Evolutionary conservation across 1,140 invertebrate species (phyloP).

Genomic region (Drosophila willistoni): DNA sequence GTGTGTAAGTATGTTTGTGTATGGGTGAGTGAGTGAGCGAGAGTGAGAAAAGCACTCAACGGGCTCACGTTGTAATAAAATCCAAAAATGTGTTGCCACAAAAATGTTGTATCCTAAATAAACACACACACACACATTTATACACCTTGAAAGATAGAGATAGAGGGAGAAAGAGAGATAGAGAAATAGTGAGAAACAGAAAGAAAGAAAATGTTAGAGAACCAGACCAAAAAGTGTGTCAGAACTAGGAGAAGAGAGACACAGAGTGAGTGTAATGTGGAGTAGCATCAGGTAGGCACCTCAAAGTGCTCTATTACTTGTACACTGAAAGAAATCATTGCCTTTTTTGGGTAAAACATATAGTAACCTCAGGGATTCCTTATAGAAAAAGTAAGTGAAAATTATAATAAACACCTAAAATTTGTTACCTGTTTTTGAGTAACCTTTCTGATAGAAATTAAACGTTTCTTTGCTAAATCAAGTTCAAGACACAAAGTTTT

Average conservation of each 20-base stretch:
- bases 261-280: neutral
- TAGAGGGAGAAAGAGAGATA: slow-evolving; percentile 1
- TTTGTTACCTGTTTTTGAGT: too few relatives aligned
- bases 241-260: neutral
- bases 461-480: too few relatives aligned
- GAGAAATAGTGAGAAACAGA: neutral
- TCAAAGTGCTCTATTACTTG: neutral
- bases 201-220: neutral
- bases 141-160: neutral
- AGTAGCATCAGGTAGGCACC: slow-evolving; percentile 13
- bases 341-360: neutral
- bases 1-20: neutral
- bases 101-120: slow-evolving; percentile 82
- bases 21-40: neutral
- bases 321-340: neutral
- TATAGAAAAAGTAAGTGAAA: too few relatives aligned
- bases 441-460: too few relatives aligned
- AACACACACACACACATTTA: slow-evolving; percentile 46
- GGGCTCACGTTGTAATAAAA: slow-evolving; percentile 67
- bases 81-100: slow-evolving; percentile 81
- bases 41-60: slow-evolving; percentile 59
- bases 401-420: too few relatives aligned
- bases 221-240: neutral
- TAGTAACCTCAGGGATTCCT: too few relatives aligned
- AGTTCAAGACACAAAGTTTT: too few relatives aligned